Conservation (phyloP, 2,888 invertebrate genomes). For the Dorcus hopei region DNA sequence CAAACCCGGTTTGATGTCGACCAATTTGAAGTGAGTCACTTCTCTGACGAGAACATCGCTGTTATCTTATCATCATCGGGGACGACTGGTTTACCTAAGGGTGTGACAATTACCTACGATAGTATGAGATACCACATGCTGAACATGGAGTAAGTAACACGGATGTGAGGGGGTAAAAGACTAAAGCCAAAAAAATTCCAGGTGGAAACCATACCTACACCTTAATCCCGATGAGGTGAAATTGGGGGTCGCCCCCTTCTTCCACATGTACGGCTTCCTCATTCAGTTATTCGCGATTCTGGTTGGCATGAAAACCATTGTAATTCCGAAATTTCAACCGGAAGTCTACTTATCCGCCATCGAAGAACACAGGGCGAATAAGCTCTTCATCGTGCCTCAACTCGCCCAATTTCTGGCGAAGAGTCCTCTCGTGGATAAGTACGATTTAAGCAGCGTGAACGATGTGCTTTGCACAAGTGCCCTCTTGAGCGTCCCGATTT, state of each 20-base stretch:
- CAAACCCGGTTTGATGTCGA: conserved; percentile 4
- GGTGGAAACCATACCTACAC: not conserved
- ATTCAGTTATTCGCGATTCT: not conserved
- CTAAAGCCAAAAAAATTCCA: not conserved
- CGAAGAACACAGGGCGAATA: conserved; percentile 29
- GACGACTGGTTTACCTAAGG: conserved; percentile 76
- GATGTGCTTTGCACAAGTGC: not conserved
- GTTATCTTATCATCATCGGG: conserved; percentile 76
- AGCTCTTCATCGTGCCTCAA: conserved; percentile 24
- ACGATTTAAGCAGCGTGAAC: not conserved
- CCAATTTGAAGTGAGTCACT: conserved; percentile 49
- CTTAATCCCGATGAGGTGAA: not conserved
- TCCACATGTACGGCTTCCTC: conserved; percentile 7
- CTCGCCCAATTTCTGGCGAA: conserved; percentile 1
- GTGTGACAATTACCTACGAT: conserved; percentile 68
- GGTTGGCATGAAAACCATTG: conserved; percentile 8
- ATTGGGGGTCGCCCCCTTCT: not conserved
- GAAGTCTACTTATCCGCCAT: conserved; percentile 30
- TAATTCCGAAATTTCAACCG: conserved; percentile 31
- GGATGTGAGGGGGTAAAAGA: conserved; percentile 1
- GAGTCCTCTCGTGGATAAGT: not conserved
- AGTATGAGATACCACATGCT: conserved; percentile 54
- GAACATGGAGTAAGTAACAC: conserved; percentile 11
- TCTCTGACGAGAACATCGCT: conserved; percentile 54
- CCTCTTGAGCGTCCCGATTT: not conserved